Conservation (phyloP, 2,113 vertebrate genomes). For the Mus pahari region DNA sequence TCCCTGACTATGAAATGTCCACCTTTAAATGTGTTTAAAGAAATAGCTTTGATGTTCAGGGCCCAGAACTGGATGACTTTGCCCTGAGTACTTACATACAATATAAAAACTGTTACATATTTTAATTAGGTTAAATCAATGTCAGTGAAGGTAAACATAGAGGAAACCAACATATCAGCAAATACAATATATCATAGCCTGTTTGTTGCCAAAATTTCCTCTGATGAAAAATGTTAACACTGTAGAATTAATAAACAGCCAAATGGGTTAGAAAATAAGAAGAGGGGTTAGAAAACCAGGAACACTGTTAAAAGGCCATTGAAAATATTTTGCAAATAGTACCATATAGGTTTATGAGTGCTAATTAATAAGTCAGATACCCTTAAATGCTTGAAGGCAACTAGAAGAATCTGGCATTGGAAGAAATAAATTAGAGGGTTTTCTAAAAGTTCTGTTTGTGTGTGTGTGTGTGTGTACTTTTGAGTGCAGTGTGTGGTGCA, state of each 20-base stretch:
- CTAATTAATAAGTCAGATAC: background rate
- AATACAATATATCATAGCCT: background rate
- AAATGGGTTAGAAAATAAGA: background rate
- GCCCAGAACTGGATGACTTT: constrained; percentile 23
- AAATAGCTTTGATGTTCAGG: constrained; percentile 60
- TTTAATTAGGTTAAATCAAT: constrained; percentile 56
- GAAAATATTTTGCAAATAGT: background rate
- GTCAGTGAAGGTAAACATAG: constrained; percentile 42
- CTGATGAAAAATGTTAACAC: background rate
- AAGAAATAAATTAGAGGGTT: background rate
- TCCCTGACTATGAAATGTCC: constrained; percentile 27
- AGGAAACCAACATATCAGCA: background rate
- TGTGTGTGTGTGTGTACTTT: background rate
- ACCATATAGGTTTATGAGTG: background rate
- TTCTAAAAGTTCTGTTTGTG: background rate
- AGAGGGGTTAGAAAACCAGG: background rate
- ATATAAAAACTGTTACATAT: constrained; percentile 56
- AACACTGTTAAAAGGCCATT: background rate
- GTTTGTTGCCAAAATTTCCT: background rate
- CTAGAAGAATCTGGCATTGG: background rate
- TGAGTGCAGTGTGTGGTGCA: background rate
- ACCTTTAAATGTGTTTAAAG: constrained; percentile 64
- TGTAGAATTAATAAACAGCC: background rate
- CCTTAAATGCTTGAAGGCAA: background rate
- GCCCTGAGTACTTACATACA: background rate